A percentile compares a stretch with the other conserved stretches of the same genome.
Evolutionary conservation across 2,797 vertebrate species (phyloP).

Genomic region (Onychomys arenicola): DNA sequence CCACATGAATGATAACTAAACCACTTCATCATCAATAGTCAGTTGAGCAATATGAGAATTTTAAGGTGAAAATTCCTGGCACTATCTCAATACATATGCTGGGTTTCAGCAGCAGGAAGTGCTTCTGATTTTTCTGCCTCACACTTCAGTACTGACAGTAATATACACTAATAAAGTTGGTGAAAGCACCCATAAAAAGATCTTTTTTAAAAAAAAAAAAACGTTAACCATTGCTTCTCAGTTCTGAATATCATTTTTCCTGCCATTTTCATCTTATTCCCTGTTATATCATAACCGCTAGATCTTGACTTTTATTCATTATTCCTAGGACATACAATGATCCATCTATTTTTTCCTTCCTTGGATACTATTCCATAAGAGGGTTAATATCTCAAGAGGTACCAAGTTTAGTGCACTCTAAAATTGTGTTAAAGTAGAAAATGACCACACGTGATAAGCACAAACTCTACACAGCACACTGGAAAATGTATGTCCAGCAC

Average conservation of each 20-base stretch:
- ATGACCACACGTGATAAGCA: conserved; percentile 37
- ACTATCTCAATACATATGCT: conserved; percentile 21
- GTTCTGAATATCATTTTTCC: conserved; percentile 10
- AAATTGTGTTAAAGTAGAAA: conserved; percentile 61
- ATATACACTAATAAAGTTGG: conserved; percentile 43
- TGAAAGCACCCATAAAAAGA: conserved; percentile 63
- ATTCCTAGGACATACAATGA: conserved; percentile 46
- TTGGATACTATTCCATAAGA: conserved; percentile 43
- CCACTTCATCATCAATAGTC: conserved; percentile 50
- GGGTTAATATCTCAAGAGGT: conserved; percentile 61
- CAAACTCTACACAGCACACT: conserved; percentile 21
- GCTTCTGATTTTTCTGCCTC: conserved; percentile 61
- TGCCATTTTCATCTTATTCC: conserved; percentile 46
- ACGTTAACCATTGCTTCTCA: conserved; percentile 60
- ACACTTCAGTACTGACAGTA: conserved; percentile 59
- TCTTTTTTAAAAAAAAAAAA: conserved; percentile 71
- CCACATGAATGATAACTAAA: conserved; percentile 49
- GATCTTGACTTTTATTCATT: conserved; percentile 49
- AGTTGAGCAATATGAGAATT: conserved; percentile 72
- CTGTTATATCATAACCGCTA: conserved; percentile 60
- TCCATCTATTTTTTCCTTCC: neutral
- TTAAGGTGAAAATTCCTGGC: conserved; percentile 71
- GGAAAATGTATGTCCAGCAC: conserved; percentile 41
- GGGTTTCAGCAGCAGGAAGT: conserved; percentile 44
- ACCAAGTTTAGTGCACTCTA: conserved; percentile 55